phyloP scores from a whole-genome alignment of 2,113 vertebrate species.

The Notarius lentiginosus region DNA sequence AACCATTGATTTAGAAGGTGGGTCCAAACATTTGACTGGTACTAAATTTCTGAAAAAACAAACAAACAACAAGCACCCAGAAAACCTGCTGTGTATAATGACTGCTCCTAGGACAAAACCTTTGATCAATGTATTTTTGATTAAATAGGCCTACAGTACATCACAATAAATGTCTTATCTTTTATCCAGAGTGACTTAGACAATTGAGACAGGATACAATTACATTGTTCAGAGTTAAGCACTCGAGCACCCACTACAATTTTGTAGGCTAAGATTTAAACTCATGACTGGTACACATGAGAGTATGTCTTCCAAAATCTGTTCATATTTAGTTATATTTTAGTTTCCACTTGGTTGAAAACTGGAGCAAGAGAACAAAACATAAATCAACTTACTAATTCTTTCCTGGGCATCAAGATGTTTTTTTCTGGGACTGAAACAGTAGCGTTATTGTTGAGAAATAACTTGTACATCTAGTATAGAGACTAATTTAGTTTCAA shows the following conservation, averaged over 20 bases:
- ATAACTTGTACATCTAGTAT: neutral
- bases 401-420: neutral
- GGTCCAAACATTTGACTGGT: no score
- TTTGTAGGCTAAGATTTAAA: neutral
- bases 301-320: neutral
- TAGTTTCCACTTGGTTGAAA: neutral
- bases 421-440: neutral
- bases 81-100: neutral
- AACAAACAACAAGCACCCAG: neutral
- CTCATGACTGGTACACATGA: neutral
- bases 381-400: neutral
- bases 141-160: neutral
- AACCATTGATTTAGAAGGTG: no score
- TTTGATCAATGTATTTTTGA: neutral
- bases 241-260: neutral
- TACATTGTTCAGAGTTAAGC: neutral
- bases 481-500: neutral
- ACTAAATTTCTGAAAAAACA: neutral
- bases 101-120: neutral
- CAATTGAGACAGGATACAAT: neutral
- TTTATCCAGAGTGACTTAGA: neutral
- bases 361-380: neutral
- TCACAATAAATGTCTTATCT: neutral
- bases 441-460: neutral
- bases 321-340: neutral